Conservation (phyloP, 2,113 vertebrate genomes). For the Onychostruthus taczanowskii region DNA sequence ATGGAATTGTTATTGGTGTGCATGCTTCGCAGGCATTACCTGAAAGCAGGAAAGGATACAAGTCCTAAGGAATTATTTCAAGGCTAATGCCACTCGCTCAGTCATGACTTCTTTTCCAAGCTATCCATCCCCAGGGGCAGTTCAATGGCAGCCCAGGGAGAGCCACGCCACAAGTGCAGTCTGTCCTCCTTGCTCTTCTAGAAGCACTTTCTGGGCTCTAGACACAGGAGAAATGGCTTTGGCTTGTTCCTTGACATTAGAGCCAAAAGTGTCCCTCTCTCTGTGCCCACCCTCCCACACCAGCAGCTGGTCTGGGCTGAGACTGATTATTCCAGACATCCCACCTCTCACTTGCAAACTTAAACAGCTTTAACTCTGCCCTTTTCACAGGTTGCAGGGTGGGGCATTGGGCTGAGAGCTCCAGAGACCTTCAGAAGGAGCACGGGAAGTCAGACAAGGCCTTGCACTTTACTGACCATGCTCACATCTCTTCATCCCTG, state of each 20-base stretch:
- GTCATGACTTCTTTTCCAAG: not conserved
- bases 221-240: not conserved
- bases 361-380: not conserved
- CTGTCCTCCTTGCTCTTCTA: not conserved
- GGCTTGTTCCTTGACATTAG: not conserved
- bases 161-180: not conserved
- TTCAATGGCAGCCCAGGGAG: not conserved
- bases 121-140: not conserved
- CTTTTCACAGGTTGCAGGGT: not conserved
- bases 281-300: too few relatives aligned
- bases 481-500: not conserved
- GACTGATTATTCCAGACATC: not conserved
- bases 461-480: not conserved
- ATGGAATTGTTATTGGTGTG: not conserved
- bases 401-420: not conserved
- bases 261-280: not conserved
- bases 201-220: not conserved
- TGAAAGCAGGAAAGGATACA: not conserved
- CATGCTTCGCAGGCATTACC: not conserved
- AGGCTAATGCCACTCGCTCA: fast-evolving
- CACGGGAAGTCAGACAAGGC: not conserved
- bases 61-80: not conserved
- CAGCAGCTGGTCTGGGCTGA: not conserved
- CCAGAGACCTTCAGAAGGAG: fast-evolving
- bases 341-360: not conserved